Evolutionary conservation across 2,113 vertebrate species (phyloP), one percentile per base, ranked within the genome.

Genomic region (Calonectris borealis): DNA sequence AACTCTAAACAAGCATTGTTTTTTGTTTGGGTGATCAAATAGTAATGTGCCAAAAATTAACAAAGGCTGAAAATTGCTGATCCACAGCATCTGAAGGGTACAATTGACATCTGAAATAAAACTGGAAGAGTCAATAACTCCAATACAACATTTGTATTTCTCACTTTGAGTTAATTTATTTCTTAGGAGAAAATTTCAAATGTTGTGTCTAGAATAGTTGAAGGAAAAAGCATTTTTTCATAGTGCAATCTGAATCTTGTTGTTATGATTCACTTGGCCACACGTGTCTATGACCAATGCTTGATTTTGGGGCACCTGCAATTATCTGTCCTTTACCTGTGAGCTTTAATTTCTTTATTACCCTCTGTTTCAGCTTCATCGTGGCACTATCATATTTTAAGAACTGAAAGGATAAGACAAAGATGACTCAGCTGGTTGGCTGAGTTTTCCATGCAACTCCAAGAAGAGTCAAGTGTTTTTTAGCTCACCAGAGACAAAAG

Each of bases 251-350:
- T 72, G 16, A 85, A 42, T 80, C 52, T 42, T 55, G 4, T 24
- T 8, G 9, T 51, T 83, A 48, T 65, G 21, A 49, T 69, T 93
- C 48, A 46, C 16, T 21, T 52, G 13, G 5, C 15, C 79, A 61
- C 8, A 13, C 0, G 2, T 52, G 26, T 72, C 31, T 40, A 13
- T 69, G 55, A 49, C 8, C 14, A 55, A 0, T 13, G 6, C 6
- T 72, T 65, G 49, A 32, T 40, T 40, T 86, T 34, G 31, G 17
- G 8, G 6, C 11, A 52, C 10, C 27, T 57, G 21, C 46, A 46
- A 34, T 65, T 72, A 32, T 40, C 31, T 61, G 10, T 15, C 16
- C 10, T 79, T 87, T 38, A 48, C 7, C 16, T 54, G 3, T 61
- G 36, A 88, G 6, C 21, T 77, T 77, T 83, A 25, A 62, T 77